Conservation (phyloP, 1,140 invertebrate species). For the Trichonephila inaurata region DNA sequence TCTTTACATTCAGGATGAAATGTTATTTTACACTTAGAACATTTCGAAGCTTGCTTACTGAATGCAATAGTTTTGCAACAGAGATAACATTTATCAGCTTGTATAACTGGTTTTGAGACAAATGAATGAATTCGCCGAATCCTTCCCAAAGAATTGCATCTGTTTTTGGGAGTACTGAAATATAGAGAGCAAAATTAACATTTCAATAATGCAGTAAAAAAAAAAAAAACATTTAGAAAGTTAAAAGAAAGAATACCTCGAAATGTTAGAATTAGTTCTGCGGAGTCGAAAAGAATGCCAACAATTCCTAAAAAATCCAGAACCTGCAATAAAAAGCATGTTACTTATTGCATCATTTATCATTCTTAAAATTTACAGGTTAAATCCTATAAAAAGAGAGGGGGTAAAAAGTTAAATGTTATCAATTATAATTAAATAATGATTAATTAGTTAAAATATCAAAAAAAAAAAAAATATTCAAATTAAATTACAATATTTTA, state of each 20-base stretch:
- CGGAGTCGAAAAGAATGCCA: background rate
- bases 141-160: too few relatives aligned
- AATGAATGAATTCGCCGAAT: constrained; percentile 86
- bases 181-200: too few relatives aligned
- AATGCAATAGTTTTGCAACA: constrained; percentile 87
- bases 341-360: too few relatives aligned
- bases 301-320: constrained; percentile 79
- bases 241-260: background rate
- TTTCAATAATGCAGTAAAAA: too few relatives aligned
- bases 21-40: constrained; percentile 88
- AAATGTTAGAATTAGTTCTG: background rate
- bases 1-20: constrained; percentile 91
- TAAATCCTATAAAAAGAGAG: too few relatives aligned
- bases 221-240: background rate
- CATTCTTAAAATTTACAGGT: too few relatives aligned
- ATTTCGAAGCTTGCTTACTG: constrained; percentile 88
- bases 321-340: constrained; percentile 7
- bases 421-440: too few relatives aligned
- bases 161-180: too few relatives aligned
- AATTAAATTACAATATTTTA: too few relatives aligned
- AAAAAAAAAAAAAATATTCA: too few relatives aligned
- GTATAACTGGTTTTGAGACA: constrained; percentile 90
- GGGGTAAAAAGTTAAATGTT: too few relatives aligned
- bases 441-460: too few relatives aligned
- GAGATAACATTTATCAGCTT: constrained; percentile 90